Evolutionary conservation across 2,113 vertebrate genomes (phyloP).

Genomic region (Saguinus midas): DNA sequence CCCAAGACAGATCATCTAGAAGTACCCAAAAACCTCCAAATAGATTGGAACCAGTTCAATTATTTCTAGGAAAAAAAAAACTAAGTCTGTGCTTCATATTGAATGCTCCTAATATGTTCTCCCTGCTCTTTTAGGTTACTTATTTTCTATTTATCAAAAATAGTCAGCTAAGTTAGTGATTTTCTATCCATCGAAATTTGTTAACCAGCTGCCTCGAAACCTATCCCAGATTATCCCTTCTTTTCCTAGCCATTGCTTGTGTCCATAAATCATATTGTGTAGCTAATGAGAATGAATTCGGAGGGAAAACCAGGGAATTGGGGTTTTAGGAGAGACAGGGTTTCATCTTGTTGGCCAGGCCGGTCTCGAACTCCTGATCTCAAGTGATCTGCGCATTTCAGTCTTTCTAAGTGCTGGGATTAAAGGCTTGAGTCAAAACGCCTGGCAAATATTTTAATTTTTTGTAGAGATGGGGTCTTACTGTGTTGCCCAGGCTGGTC

Average conservation of each 20-base stretch:
- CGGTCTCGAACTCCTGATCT: too few relatives aligned
- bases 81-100: neutral
- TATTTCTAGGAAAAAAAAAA: neutral
- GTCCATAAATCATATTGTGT: neutral
- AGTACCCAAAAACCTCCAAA: neutral
- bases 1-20: neutral
- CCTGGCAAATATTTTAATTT: too few relatives aligned
- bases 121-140: neutral
- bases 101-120: neutral
- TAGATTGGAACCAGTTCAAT: neutral
- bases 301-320: neutral
- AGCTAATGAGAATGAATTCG: neutral
- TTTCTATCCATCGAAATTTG: slow-evolving; percentile 40
- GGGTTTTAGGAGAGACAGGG: too few relatives aligned
- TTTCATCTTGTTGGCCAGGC: too few relatives aligned
- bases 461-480: too few relatives aligned
- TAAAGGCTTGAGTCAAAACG: too few relatives aligned
- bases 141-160: slow-evolving; percentile 36
- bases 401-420: too few relatives aligned
- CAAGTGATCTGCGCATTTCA: too few relatives aligned
- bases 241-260: neutral
- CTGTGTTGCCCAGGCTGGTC: too few relatives aligned
- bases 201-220: neutral
- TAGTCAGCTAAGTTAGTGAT: neutral
- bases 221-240: slow-evolving; percentile 9